Conservation (phyloP, 2,888 invertebrate species). For the Apotomis betuletana region DNA sequence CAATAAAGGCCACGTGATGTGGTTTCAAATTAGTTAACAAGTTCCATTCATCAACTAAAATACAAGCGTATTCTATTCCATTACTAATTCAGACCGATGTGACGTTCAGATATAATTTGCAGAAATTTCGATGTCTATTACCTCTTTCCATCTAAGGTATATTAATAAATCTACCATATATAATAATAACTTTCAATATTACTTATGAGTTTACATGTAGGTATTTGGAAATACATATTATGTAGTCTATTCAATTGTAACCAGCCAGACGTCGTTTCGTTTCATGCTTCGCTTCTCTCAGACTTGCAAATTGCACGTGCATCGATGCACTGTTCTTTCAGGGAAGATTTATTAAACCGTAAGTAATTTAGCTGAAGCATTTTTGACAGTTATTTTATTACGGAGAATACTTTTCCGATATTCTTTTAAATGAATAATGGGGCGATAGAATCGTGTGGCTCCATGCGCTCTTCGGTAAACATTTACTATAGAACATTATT, state of each 20-base stretch:
- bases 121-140: constrained; percentile 15
- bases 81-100: constrained; percentile 1
- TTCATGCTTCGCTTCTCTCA: constrained; percentile 21
- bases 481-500: too few relatives aligned
- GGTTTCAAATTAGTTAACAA: constrained; percentile 30
- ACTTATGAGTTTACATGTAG: neutral
- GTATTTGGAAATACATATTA: neutral
- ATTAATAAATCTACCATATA: too few relatives aligned
- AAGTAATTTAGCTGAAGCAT: neutral
- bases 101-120: neutral
- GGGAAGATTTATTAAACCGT: constrained; percentile 1
- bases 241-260: constrained; percentile 15
- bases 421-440: neutral
- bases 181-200: neutral
- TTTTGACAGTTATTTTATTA: neutral
- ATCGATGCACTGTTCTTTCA: constrained; percentile 4
- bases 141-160: neutral
- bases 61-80: neutral
- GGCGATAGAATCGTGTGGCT: too few relatives aligned
- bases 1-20: constrained; percentile 39
- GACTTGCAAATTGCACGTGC: constrained; percentile 20
- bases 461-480: too few relatives aligned
- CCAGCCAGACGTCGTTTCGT: constrained; percentile 15
- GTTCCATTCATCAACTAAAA: constrained; percentile 25
- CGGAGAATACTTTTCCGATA: neutral